Base-by-base conservation (phyloP, 2,888 invertebrate species). In the Hofmannophila pseudospretella region DNA sequence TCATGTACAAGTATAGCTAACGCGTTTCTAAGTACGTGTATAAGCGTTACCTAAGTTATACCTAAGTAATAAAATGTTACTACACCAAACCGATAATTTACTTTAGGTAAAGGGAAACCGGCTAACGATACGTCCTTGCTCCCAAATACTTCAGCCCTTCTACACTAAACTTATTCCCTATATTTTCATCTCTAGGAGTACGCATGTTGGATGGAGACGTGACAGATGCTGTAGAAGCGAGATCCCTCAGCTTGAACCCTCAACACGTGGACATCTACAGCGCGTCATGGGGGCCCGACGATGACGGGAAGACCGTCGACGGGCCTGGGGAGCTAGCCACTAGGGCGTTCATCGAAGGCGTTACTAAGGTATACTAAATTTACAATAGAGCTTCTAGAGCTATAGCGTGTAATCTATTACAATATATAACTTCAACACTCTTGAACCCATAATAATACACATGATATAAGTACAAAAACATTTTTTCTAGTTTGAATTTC, bases 261-360 rank as follows among this genome's bases (percentile, higher is more conserved):
- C 96, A 99, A 61, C 98, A 99, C 73, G 97, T 99, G 49, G 97
- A 99, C 78, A 97, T 99, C 57, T 99, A 99, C 85, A 97, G 97
- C 62, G 98, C 98, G 4, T 97, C 97, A 7, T 98, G 98, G 98
- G 98, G 98, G 1, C 98, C 98, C 0, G 98, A 99, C 64, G 98
- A 99, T 70, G 98, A 99, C 66, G 99, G 99, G 0, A 96, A 97
- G 72, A 99, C 99, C 0, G 98, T 98, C 0, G 98, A 98, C 63
- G 99, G 99, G 0, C 99, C 99, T 0, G 98, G 98, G 0, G 95
- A 96, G 64, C 86, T 99, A 26, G 98, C 99, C 0, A 94, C 95
- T 0, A 90, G 96, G 54, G 99, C 99, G 2, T 99, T 99, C 68
- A 93, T 96, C 50, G 96, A 98, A 78, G 99, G 99, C 19, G 96